phyloP scores from a whole-genome alignment of 1,140 invertebrate genomes.

The Steinernema feltiae region DNA sequence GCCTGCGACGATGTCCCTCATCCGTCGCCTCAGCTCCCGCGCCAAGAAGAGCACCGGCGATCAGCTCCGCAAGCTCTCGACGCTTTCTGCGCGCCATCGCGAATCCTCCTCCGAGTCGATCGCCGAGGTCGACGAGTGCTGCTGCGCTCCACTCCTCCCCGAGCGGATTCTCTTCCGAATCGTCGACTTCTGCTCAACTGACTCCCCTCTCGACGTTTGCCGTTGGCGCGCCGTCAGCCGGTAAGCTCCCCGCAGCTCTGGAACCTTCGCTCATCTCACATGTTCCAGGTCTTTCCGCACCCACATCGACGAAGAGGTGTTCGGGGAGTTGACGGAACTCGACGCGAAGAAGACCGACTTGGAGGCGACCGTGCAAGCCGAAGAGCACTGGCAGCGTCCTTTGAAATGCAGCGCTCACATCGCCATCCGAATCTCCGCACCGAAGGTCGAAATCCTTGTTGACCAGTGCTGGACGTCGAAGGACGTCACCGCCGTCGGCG shows the following conservation, averaged over 20 bases:
- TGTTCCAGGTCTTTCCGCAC: constrained; percentile 4
- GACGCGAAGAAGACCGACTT: constrained; percentile 26
- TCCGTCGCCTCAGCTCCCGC: neutral
- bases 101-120: neutral
- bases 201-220: constrained; percentile 17
- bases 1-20: constrained; percentile 7
- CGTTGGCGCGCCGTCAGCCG: constrained; percentile 23
- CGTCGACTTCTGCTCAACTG: constrained; percentile 17
- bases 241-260: neutral
- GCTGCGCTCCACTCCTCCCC: constrained; percentile 9
- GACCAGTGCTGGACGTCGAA: constrained; percentile 42
- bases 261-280: too few relatives aligned
- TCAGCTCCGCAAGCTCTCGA: neutral
- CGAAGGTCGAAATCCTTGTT: constrained; percentile 17
- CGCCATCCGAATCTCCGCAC: neutral
- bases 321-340: constrained; percentile 5
- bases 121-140: constrained; percentile 16
- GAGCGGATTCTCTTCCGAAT: constrained; percentile 9
- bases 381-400: constrained; percentile 14
- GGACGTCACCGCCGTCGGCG: constrained; percentile 43
- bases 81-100: neutral
- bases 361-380: neutral
- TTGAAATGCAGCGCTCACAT: constrained; percentile 1
- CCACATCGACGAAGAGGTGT: neutral
- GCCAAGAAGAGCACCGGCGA: constrained; percentile 10